phyloP scores from a whole-genome alignment of 2,797 vertebrate genomes.

The Taeniopygia guttata region DNA sequence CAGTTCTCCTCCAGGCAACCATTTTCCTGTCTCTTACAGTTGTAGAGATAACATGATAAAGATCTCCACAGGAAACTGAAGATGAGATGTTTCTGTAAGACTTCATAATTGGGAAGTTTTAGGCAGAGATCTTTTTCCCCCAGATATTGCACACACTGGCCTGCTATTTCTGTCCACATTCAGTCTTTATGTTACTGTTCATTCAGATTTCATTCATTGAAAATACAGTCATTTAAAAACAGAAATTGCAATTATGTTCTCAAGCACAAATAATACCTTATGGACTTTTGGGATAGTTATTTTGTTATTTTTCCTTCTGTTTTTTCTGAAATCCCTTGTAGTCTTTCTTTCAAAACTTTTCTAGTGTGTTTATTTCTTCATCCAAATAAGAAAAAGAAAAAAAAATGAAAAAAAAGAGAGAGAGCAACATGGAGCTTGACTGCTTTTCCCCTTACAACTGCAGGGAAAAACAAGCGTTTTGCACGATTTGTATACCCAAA shows the following conservation, averaged over 20 bases:
- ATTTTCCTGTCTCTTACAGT: constrained; percentile 31
- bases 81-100: constrained; percentile 27
- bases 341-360: background rate
- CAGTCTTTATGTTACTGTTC: background rate
- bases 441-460: background rate
- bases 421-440: fast-evolving
- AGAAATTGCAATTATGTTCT: background rate
- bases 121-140: background rate
- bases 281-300: background rate
- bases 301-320: background rate
- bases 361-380: background rate
- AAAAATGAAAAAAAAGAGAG: too few species aligned
- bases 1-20: constrained; percentile 35
- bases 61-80: constrained; percentile 43
- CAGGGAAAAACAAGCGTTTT: background rate
- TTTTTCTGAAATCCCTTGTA: background rate
- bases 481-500: background rate
- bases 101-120: background rate
- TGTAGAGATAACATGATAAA: constrained; percentile 32
- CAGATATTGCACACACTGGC: background rate
- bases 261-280: background rate
- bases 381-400: background rate
- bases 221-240: background rate
- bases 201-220: background rate
- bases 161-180: background rate